phyloP scores from a whole-genome alignment of 2,113 vertebrate species.

The Chaetodon trifascialis region DNA sequence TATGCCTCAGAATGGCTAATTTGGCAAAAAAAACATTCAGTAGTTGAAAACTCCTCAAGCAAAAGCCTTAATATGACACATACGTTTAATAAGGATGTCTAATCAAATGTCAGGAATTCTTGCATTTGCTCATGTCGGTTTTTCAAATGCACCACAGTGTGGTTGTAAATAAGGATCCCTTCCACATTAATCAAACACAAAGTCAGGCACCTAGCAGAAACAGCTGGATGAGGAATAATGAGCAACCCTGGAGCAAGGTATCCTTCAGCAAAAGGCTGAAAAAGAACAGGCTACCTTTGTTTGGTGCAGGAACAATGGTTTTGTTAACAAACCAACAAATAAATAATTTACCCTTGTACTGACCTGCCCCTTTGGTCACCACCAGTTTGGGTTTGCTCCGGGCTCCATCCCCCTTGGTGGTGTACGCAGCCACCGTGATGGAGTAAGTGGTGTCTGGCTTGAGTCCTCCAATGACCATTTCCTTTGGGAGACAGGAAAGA shows the following conservation, averaged over 20 bases:
- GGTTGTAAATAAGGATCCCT: not conserved
- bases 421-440: conserved; percentile 97
- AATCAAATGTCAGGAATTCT: not conserved
- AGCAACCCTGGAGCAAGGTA: not conserved
- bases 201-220: not conserved
- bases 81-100: not conserved
- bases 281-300: not conserved
- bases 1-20: not conserved
- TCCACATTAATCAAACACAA: not conserved
- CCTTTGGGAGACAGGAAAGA: conserved; percentile 81
- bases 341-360: conserved; percentile 39
- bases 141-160: not conserved
- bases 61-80: not conserved
- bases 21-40: not conserved
- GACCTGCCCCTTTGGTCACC: conserved; percentile 96
- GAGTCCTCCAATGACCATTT: conserved; percentile 95
- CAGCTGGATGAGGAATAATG: not conserved
- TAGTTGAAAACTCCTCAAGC: not conserved
- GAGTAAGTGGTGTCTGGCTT: conserved; percentile 97
- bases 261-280: not conserved
- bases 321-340: conserved; percentile 8
- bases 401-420: conserved; percentile 97
- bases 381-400: conserved; percentile 97
- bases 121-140: not conserved
- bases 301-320: not conserved